Evolutionary conservation across 1,140 invertebrate genomes (phyloP).

Genomic region (Daktulosphaira vitifoliae): DNA sequence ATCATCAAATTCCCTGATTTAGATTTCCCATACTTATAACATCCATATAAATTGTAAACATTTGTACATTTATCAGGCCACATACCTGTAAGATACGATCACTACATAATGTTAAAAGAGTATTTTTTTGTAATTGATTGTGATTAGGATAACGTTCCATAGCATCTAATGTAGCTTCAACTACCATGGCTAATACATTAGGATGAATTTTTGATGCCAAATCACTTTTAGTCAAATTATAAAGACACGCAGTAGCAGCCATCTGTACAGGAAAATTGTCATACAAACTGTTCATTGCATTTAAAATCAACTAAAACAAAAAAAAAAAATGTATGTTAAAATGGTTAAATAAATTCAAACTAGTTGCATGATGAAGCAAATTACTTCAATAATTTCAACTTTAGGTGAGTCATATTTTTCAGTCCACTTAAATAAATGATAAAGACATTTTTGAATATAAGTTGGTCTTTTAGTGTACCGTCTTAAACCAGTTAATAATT

Average conservation of each 20-base stretch:
- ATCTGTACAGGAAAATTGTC: constrained; percentile 63
- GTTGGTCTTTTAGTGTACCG: constrained; percentile 53
- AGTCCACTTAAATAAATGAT: constrained; percentile 61
- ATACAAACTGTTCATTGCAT: constrained; percentile 58
- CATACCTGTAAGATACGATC: constrained; percentile 62
- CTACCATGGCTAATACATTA: constrained; percentile 54
- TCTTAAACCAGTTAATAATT: constrained; percentile 56
- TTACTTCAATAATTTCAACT: constrained; percentile 54
- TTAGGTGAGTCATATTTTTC: constrained; percentile 50
- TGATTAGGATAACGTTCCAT: constrained; percentile 65
- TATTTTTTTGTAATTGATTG: constrained; percentile 69
- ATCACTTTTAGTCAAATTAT: constrained; percentile 62
- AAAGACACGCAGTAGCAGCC: constrained; percentile 71
- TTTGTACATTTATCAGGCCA: too few relatives aligned
- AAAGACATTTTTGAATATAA: constrained; percentile 64
- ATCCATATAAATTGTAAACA: background rate
- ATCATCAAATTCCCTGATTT: too few relatives aligned
- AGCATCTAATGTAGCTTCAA: constrained; percentile 58
- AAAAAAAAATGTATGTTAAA: constrained; percentile 16
- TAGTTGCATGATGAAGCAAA: background rate
- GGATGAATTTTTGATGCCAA: constrained; percentile 55
- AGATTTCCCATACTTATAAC: too few relatives aligned
- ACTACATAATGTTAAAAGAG: constrained; percentile 65
- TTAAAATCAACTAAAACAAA: constrained; percentile 53
- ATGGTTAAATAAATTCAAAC: background rate